phyloP scores from a whole-genome alignment of 2,113 vertebrate genomes.

The Chaetura pelagica region DNA sequence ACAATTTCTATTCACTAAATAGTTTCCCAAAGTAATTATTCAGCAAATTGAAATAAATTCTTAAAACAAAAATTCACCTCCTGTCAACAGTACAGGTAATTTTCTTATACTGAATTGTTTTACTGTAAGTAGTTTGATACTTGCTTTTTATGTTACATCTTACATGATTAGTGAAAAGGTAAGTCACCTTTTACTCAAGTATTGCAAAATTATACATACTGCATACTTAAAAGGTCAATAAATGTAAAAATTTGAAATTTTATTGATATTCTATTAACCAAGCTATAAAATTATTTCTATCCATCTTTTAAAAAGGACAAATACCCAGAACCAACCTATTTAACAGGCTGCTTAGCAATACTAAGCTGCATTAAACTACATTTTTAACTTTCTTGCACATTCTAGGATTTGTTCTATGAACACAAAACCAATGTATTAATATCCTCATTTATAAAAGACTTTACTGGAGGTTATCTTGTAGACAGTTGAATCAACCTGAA shows the following conservation, averaged over 20 bases:
- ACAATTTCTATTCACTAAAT: background rate
- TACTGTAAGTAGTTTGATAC: background rate
- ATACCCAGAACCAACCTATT: background rate
- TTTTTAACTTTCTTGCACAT: background rate
- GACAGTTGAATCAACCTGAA: background rate
- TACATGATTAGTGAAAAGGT: background rate
- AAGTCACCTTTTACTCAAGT: background rate
- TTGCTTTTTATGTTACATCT: background rate
- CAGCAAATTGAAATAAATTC: background rate
- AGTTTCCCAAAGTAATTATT: background rate
- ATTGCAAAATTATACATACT: background rate
- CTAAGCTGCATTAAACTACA: background rate
- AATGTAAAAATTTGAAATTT: background rate
- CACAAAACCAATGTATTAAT: background rate
- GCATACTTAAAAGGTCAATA: background rate
- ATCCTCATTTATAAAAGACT: background rate
- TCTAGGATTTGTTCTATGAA: background rate
- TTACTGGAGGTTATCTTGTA: background rate
- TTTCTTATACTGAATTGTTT: background rate
- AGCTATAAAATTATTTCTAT: background rate
- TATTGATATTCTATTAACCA: background rate
- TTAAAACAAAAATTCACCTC: background rate
- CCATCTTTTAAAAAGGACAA: background rate
- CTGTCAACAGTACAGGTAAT: background rate
- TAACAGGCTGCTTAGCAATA: background rate